Evolutionary conservation across 2,888 invertebrate species (phyloP).

Genomic region (Megalurothrips usitatus): DNA sequence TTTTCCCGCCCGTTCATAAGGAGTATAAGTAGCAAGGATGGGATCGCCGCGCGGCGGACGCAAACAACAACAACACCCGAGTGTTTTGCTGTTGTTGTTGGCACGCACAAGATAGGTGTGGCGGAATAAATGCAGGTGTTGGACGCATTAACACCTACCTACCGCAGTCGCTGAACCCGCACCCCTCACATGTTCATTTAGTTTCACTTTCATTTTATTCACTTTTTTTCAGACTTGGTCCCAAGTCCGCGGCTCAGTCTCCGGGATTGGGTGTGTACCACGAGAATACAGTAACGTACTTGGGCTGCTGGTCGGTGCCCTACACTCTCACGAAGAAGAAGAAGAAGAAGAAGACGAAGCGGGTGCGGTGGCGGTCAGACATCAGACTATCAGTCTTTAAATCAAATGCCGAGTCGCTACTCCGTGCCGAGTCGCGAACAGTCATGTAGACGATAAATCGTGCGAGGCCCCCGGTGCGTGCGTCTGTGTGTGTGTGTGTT

Average conservation of each 20-base stretch:
- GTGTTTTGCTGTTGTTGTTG: background rate
- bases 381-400: conserved; percentile 18
- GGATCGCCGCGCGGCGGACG: background rate
- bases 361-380: background rate
- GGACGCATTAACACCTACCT: background rate
- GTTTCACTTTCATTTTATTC: no score
- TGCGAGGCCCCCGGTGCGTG: background rate
- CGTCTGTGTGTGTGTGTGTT: background rate
- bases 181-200: no score
- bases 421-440: background rate
- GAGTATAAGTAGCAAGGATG: background rate
- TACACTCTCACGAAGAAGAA: no score
- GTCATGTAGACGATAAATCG: conserved; percentile 17
- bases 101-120: background rate
- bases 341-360: no score
- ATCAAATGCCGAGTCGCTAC: background rate
- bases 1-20: background rate
- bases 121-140: background rate
- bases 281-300: no score
- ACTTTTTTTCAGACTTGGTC: no score
- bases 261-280: no score
- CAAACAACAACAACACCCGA: background rate
- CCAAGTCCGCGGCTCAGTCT: no score
- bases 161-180: no score
- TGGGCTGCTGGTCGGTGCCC: background rate